Conservation (phyloP, 2,113 vertebrate species). For the Rhombomys opimus region DNA sequence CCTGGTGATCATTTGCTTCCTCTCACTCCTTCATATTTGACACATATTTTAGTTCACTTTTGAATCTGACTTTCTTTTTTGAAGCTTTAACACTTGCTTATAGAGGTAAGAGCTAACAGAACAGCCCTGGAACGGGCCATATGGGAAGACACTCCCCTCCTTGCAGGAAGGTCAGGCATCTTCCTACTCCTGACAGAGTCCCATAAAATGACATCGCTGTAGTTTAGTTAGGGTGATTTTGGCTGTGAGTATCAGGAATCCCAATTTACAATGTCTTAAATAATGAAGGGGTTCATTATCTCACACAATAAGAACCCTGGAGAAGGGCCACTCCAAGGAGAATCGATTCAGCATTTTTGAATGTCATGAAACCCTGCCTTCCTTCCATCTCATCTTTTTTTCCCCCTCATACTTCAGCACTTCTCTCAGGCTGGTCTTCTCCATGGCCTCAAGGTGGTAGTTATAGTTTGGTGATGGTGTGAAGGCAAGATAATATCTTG, state of each 20-base stretch:
- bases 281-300: conserved; percentile 2
- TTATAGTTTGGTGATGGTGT: background rate
- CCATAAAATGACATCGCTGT: background rate
- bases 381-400: background rate
- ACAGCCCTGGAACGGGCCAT: background rate
- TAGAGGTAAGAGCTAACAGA: background rate
- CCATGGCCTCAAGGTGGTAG: background rate
- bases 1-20: background rate
- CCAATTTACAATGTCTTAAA: background rate
- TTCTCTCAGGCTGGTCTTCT: background rate
- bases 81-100: background rate
- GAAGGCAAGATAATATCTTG: background rate
- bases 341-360: background rate
- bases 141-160: background rate
- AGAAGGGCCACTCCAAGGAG: background rate
- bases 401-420: background rate
- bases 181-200: background rate
- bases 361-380: background rate
- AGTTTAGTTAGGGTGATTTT: conserved; percentile 15
- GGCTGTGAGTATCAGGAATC: background rate
- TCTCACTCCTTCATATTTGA: conserved; percentile 14
- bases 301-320: background rate
- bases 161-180: background rate
- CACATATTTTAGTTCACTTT: conserved; percentile 28
- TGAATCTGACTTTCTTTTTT: background rate